Evolutionary conservation across 2,888 invertebrate genomes (phyloP), one percentile per base, ranked within the genome.

Genomic region (Orthosia gothica): DNA sequence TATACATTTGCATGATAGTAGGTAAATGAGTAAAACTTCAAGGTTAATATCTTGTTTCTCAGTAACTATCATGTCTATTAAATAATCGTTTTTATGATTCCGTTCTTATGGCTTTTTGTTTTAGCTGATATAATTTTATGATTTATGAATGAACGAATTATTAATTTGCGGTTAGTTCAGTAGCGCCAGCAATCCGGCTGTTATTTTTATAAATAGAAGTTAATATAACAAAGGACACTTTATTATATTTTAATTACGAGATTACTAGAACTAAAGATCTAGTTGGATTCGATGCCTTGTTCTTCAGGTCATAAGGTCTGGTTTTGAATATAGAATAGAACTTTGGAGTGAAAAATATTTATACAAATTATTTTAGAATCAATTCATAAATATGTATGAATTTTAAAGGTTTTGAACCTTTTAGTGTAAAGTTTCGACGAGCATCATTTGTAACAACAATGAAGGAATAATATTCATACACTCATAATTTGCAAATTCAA

Each of bases 131-230:
- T 40, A 40, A 40, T 40, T 9, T 40, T 40, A 70, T 47, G 1
- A 32, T 32, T 69, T 47, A 66, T 82, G 70, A 83, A 82, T 79
- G 68, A 58, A 79, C 49, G 45, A 54, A 57, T 69, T 82, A 71
- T 71, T 75, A 54, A 57, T 81, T 65, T 68, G 72, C 45, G 68
- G 72, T 82, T 72, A 50, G 20, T 47, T 61, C 45, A 61, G n/a
- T 61, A 68, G 67, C 63, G 59, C 63, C 50, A 66, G 15, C 57
- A 45, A 5, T 12, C 15, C 40, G 9, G 12, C 18, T 23, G 16
- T 18, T 52, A 47, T 59, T 40, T 40, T 26, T 76, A 82, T 49
- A 58, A 82, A 77, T 68, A 82, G 26, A 61, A 63, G 61, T 66
- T 74, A 20, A 50, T 65, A 54, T 32, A 47, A 70, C 77, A 76